Evolutionary conservation across 2,797 vertebrate species (phyloP).

Genomic region (Anisognathus igniventris): DNA sequence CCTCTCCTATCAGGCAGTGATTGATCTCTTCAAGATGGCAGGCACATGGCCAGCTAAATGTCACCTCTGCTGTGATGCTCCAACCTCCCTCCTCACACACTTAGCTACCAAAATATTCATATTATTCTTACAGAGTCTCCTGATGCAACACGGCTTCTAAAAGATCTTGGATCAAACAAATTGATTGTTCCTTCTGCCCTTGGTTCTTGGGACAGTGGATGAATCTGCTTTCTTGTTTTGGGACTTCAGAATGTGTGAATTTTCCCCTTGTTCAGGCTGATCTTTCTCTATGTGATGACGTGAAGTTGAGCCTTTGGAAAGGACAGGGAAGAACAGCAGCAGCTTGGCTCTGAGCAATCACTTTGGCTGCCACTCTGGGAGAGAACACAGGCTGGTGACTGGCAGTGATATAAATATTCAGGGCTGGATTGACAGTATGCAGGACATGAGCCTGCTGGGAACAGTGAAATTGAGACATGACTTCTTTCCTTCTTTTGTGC

Average conservation of each 20-base stretch:
- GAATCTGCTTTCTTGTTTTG: background rate
- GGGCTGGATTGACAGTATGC: conserved; percentile 8
- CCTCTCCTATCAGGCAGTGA: background rate
- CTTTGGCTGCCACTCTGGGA: conserved; percentile 27
- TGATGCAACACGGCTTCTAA: background rate
- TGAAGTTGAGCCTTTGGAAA: conserved; percentile 1
- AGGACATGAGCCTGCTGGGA: conserved; percentile 15
- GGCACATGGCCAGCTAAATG: background rate
- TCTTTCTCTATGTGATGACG: background rate
- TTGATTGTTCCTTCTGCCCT: background rate
- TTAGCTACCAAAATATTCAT: background rate
- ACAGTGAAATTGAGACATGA: background rate
- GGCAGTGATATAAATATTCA: conserved; percentile 46
- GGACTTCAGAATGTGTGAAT: background rate
- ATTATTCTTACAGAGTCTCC: background rate
- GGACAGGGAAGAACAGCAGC: conserved; percentile 22
- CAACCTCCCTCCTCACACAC: background rate
- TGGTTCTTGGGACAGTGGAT: background rate
- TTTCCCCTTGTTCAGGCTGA: background rate
- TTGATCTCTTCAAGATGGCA: background rate
- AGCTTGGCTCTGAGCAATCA: conserved; percentile 33
- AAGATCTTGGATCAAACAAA: background rate
- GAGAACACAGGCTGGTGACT: conserved; percentile 25
- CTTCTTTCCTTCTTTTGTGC: background rate
- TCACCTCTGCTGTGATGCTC: background rate